Evolutionary conservation across 2,888 invertebrate species (phyloP), one percentile per base, ranked within the genome.

Genomic region (Sarcophaga variegata): DNA sequence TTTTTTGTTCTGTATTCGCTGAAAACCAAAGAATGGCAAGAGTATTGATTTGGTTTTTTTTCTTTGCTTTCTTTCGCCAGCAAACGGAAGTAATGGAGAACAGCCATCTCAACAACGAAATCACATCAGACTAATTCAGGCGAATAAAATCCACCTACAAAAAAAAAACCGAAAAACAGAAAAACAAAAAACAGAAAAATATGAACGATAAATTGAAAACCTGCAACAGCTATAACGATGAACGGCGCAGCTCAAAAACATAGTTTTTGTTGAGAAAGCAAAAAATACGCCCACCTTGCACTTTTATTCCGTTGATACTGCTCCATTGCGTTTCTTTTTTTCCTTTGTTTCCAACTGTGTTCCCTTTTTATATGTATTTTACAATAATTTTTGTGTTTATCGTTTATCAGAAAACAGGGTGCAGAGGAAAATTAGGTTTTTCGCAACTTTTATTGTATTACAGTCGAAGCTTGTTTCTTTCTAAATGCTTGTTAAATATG

Each of bases 211-310:
- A 77, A 77, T 60, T 60, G 70, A 72, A 67, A 67, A 74, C 37
- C 37, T 37, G 37, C 37, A 37, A 37, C 37, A 37, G 37, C 37
- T 37, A 37, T 37, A 37, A 37, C 37, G 37, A 37, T 2, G 37
- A 37, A 37, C 37, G 37, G 37, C 37, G 37, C 37, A 37, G 37
- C 37, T 37, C 8, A 37, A 37, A 37, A 37, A 37, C 37, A 37
- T 10, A 37, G 37, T 37, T 37, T 37, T 37, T 37, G 10, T 10
- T 37, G 37, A 54, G 54, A 54, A 54, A 54, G 17, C 54, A 54
- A 54, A 22, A 22, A 54, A 45, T 75, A 79, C 83, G 64, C 83
- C 83, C 79, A 83, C 83, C 79, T 79, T 70, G 69, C 74, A 75
- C 45, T 59, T 75, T 75, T 64, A 45, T 27, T 37, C 74, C 12